Evolutionary conservation across 2,113 vertebrate genomes (phyloP).

Genomic region (Octodon degus): DNA sequence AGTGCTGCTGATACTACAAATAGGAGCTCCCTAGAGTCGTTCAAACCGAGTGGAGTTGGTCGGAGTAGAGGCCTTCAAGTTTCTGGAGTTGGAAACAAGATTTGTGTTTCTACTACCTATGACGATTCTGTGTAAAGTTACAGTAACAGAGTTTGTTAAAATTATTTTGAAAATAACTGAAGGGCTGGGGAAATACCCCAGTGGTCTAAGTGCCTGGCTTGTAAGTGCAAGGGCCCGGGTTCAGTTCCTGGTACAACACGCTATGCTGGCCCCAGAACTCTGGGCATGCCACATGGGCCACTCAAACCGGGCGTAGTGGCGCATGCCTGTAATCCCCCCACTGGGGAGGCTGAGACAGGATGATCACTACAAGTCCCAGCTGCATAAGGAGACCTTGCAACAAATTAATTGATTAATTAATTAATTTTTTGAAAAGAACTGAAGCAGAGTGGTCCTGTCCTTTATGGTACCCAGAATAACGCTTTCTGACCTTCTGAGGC

Average conservation of each 20-base stretch:
- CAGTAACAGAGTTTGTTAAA: slow-evolving; percentile 21
- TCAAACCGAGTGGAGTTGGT: background rate
- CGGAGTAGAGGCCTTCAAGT: background rate
- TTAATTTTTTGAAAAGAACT: background rate
- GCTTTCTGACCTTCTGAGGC: background rate
- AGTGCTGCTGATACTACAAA: background rate
- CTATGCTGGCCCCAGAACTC: too few species aligned
- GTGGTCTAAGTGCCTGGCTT: too few species aligned
- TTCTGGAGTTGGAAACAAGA: background rate
- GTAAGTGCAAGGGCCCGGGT: too few species aligned
- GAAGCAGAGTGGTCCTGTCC: background rate
- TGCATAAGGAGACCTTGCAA: too few species aligned
- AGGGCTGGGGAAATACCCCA: background rate
- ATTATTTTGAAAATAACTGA: background rate
- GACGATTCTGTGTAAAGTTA: background rate
- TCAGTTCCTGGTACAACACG: too few species aligned
- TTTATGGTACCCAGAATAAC: background rate
- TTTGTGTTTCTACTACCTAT: background rate
- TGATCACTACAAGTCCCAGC: too few species aligned
- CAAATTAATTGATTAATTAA: too few species aligned
- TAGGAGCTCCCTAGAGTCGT: background rate
- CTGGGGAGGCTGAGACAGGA: too few species aligned
- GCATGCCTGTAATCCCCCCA: too few species aligned
- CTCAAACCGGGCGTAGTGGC: too few species aligned
- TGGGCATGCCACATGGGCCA: too few species aligned